phyloP scores from a whole-genome alignment of 1,140 invertebrate genomes.

The Ladona fulva region DNA sequence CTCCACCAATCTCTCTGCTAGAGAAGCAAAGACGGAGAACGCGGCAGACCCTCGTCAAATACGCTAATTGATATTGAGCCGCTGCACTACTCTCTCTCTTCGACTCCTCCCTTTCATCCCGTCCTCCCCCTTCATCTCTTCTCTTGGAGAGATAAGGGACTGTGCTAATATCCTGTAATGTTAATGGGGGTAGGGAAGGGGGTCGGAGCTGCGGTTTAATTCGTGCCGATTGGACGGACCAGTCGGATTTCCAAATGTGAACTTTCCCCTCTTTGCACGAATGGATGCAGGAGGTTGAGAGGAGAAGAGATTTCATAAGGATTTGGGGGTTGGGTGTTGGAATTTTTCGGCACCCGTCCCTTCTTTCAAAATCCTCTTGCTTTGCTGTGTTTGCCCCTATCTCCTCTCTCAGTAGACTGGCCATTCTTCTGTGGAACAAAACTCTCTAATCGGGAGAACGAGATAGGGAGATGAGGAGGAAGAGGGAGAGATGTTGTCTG shows the following conservation, averaged over 20 bases:
- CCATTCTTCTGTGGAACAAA: too few relatives aligned
- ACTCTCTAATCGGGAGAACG: too few relatives aligned
- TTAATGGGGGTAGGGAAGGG: not conserved
- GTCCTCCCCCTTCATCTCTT: not conserved
- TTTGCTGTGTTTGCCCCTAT: too few relatives aligned
- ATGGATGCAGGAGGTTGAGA: not conserved
- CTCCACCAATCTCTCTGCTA: too few relatives aligned
- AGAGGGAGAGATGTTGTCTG: not conserved
- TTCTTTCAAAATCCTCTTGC: too few relatives aligned
- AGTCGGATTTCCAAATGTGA: not conserved
- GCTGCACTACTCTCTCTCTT: not conserved
- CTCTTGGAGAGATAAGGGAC: not conserved
- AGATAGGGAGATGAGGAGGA: not conserved
- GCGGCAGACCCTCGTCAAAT: constrained; percentile 6
- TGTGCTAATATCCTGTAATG: constrained; percentile 9
- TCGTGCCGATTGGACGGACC: constrained; percentile 1
- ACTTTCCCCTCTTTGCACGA: not conserved
- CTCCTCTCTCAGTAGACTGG: too few relatives aligned
- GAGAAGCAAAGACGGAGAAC: not conserved
- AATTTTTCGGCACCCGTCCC: too few relatives aligned
- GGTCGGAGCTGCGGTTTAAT: not conserved
- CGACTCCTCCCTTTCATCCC: not conserved
- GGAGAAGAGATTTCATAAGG: not conserved
- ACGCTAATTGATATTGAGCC: constrained; percentile 9
- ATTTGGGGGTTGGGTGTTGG: too few relatives aligned